Evolutionary conservation across 2,888 invertebrate genomes (phyloP).

Genomic region (Orchestes rusci): DNA sequence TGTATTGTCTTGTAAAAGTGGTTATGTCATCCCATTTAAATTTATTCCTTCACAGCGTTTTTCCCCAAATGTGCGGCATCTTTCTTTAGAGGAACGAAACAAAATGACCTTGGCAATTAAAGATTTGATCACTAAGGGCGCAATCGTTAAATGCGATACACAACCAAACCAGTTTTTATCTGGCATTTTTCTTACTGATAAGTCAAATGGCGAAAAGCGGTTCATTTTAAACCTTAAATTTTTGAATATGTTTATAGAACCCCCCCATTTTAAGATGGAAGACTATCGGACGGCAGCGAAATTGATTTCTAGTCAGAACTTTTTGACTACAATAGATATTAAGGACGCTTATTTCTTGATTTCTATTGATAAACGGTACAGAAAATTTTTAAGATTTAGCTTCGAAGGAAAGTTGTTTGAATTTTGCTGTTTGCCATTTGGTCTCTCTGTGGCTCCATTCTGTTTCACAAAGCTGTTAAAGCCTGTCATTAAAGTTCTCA

Average conservation of each 20-base stretch:
- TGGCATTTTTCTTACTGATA: conserved; percentile 17
- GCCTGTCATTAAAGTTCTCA: conserved; percentile 21
- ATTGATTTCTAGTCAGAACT: conserved; percentile 17
- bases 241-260: conserved; percentile 25
- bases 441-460: conserved; percentile 28
- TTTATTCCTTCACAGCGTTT: neutral
- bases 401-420: conserved; percentile 25
- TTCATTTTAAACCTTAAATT: conserved; percentile 27
- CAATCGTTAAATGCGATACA: conserved; percentile 4
- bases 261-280: conserved; percentile 31
- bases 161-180: conserved; percentile 8
- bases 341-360: conserved; percentile 27
- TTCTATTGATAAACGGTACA: conserved; percentile 20
- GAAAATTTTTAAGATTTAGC: conserved; percentile 27
- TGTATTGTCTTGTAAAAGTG: conserved; percentile 6
- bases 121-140: conserved; percentile 1
- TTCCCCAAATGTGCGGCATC: neutral
- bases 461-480: conserved; percentile 31
- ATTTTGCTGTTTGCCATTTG: conserved; percentile 30
- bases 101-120: conserved; percentile 1
- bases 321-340: conserved; percentile 18
- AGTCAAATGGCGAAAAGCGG: conserved; percentile 16
- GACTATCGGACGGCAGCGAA: conserved; percentile 26
- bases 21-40: conserved; percentile 1
- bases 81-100: neutral